phyloP scores from a whole-genome alignment of 2,113 vertebrate genomes.

The Drymodes brunneopygia region DNA sequence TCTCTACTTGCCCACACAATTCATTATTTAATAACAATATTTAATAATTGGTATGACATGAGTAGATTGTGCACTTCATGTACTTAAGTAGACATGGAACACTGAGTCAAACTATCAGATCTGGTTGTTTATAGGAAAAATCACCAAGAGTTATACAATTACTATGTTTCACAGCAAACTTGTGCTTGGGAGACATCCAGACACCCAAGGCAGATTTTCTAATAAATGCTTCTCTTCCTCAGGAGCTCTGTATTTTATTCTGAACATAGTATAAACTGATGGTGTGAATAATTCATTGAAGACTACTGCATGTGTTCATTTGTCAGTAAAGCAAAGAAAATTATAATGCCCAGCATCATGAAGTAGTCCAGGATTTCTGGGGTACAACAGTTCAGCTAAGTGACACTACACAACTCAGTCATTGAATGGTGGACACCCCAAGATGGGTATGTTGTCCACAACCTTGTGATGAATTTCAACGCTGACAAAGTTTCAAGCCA shows the following conservation, averaged over 20 bases:
- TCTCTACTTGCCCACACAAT: neutral
- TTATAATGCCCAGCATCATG: neutral
- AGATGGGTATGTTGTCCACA: neutral
- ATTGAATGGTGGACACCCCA: neutral
- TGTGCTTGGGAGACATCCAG: neutral
- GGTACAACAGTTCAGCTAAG: neutral
- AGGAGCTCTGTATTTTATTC: neutral
- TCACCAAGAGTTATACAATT: neutral
- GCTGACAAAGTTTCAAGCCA: neutral
- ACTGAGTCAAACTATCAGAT: neutral
- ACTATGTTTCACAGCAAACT: neutral
- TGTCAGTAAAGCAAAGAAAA: neutral
- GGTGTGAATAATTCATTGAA: neutral
- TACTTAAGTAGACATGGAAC: accelerated
- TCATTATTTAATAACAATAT: neutral
- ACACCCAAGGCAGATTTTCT: neutral
- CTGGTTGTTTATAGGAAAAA: neutral
- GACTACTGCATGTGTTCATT: neutral
- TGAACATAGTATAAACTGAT: neutral
- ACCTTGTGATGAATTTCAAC: neutral
- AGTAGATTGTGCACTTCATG: neutral
- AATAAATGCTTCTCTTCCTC: neutral
- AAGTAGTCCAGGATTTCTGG: neutral
- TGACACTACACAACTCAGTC: neutral
- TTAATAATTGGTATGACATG: neutral